phyloP scores from a whole-genome alignment of 1,140 invertebrate genomes.

The Rhagoletis pomonella region DNA sequence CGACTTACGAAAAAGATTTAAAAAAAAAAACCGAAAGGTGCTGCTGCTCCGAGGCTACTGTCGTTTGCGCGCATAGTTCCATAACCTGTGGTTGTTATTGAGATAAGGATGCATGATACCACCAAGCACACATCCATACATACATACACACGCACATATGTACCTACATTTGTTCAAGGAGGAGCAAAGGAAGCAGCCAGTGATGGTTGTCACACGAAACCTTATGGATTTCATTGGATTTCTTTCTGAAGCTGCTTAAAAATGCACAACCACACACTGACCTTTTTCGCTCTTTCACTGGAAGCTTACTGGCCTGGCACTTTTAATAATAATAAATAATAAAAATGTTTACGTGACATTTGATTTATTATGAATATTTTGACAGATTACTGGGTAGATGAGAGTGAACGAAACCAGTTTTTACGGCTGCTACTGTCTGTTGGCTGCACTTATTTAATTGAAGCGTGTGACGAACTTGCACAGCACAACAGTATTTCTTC shows the following conservation, averaged over 20 bases:
- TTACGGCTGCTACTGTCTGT: not conserved
- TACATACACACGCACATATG: not conserved
- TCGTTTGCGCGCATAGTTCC: conserved; percentile 12
- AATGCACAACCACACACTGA: conserved; percentile 16
- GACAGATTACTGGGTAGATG: conserved; percentile 68
- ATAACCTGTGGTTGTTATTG: conserved; percentile 39
- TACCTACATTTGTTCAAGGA: not conserved
- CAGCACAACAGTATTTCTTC: too few species aligned
- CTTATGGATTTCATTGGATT: conserved; percentile 5
- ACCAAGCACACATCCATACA: not conserved
- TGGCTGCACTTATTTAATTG: not conserved
- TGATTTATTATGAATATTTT: conserved; percentile 73
- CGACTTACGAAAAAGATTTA: not conserved
- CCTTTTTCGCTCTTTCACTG: conserved; percentile 30
- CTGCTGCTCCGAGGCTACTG: conserved; percentile 17
- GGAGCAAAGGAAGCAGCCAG: not conserved
- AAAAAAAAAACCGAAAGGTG: not conserved
- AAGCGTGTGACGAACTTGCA: not conserved
- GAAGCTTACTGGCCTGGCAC: conserved; percentile 43
- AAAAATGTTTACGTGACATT: conserved; percentile 73
- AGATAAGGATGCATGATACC: conserved; percentile 40
- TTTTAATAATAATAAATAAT: conserved; percentile 73
- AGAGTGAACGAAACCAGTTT: conserved; percentile 19
- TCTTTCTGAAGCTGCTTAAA: conserved; percentile 25
- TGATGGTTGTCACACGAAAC: conserved; percentile 46